A percentile compares a stretch with the other conserved stretches of the same genome.
These are phyloP conservation scores for Sapayoa aenigma DNA, from an alignment of 2,113 vertebrate genomes.

Conservation along the genomic window DNA sequence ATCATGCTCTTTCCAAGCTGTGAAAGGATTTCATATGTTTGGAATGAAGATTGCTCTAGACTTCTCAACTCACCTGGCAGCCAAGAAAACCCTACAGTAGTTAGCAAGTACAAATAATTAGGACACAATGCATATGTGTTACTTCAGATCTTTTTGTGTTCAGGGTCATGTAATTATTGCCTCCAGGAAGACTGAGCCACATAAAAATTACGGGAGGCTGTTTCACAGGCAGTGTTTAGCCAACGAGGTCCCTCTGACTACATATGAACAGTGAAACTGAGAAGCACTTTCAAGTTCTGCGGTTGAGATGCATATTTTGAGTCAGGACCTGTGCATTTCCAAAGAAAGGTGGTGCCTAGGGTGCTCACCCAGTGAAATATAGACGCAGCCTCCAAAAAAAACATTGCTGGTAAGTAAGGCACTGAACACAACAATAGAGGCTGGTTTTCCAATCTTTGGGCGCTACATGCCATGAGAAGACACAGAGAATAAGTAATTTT, in stretches of 20 bases:
- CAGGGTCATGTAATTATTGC: not conserved
- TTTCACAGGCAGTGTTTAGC: not conserved
- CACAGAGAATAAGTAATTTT: not conserved
- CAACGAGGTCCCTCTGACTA: not conserved
- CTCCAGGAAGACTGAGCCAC: not conserved
- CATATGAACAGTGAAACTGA: not conserved
- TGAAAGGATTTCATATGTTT: not conserved
- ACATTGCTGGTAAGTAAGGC: accelerated
- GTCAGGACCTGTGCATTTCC: not conserved
- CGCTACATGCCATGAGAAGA: not conserved
- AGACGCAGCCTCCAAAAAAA: not conserved
- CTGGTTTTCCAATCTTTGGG: not conserved
- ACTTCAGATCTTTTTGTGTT: not conserved
- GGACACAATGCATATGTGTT: not conserved
- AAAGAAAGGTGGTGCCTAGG: not conserved
- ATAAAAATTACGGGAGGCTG: not conserved
- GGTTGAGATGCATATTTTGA: not conserved
- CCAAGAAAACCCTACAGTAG: not conserved
- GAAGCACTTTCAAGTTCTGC: not conserved
- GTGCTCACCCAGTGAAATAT: not conserved
- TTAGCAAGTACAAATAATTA: not conserved
- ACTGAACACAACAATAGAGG: not conserved
- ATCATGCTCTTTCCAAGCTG: not conserved
- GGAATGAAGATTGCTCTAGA: not conserved
- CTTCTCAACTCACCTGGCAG: not conserved